Evolutionary conservation across 2,113 vertebrate genomes (phyloP).

Genomic region (Thunnus thynnus): DNA sequence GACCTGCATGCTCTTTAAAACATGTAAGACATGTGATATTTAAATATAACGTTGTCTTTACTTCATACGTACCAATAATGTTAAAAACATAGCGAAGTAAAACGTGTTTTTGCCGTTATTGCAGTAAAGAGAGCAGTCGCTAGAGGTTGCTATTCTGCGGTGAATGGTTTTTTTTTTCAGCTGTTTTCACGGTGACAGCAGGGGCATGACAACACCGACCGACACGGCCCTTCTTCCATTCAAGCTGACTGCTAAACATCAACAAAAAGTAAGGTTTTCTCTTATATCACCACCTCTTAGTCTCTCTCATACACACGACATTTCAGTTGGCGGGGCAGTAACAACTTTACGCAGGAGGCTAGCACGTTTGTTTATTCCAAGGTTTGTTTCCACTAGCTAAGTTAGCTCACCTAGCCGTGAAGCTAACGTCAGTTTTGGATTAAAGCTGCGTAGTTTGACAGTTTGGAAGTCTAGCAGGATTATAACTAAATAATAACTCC

Average conservation of each 20-base stretch:
- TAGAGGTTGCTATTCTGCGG: conserved; percentile 26
- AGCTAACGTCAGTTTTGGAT: conserved; percentile 62
- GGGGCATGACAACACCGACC: conserved; percentile 61
- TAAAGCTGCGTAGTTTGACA: conserved; percentile 65
- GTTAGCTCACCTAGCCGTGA: conserved; percentile 62
- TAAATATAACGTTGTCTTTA: fast-evolving
- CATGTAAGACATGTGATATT: fast-evolving
- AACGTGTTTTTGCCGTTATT: background rate
- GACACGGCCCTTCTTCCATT: conserved; percentile 46
- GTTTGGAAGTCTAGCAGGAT: background rate
- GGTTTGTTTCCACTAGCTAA: conserved; percentile 11
- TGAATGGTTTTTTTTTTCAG: background rate
- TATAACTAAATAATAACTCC: conserved; percentile 41
- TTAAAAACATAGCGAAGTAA: fast-evolving
- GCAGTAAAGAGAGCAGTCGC: fast-evolving
- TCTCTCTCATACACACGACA: background rate
- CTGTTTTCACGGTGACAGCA: conserved; percentile 68
- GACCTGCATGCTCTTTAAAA: background rate
- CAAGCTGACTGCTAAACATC: conserved; percentile 36
- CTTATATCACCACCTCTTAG: fast-evolving
- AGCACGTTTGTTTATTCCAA: background rate
- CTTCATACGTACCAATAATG: background rate
- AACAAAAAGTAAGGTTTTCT: conserved; percentile 65
- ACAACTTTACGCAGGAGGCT: fast-evolving
- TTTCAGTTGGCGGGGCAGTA: fast-evolving